Conservation (phyloP, 2,113 vertebrate genomes). For the Odobenus rosmarus region DNA sequence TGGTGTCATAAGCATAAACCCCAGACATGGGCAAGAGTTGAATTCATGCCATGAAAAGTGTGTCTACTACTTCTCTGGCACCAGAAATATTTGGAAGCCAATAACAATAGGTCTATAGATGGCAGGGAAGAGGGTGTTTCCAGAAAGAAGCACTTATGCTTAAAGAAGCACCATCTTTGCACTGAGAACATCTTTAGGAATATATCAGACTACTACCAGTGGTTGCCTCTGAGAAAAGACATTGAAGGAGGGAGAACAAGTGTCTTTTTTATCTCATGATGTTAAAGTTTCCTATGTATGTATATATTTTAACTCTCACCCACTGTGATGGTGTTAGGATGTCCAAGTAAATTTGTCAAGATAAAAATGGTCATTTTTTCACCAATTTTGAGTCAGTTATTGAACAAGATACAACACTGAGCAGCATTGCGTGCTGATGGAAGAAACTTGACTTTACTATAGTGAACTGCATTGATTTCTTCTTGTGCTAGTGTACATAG, state of each 20-base stretch:
- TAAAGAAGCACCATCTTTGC: too few species aligned
- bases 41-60: not conserved
- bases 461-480: slow-evolving; percentile 56
- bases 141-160: not conserved
- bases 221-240: too few species aligned
- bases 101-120: not conserved
- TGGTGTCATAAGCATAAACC: not conserved
- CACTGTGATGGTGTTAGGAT: not conserved
- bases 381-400: slow-evolving; percentile 47
- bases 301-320: too few species aligned
- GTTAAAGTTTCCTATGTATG: too few species aligned
- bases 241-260: too few species aligned
- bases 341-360: not conserved
- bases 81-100: not conserved
- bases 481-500: slow-evolving; percentile 47
- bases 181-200: too few species aligned
- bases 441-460: slow-evolving; percentile 34
- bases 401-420: slow-evolving; percentile 29
- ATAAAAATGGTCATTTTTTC: not conserved
- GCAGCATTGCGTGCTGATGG: not conserved
- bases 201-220: too few species aligned
- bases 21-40: not conserved
- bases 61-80: not conserved
- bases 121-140: not conserved
- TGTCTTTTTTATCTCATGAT: too few species aligned